Base-by-base conservation (phyloP, 2,113 vertebrate genomes). In the Trogon melanurus region DNA sequence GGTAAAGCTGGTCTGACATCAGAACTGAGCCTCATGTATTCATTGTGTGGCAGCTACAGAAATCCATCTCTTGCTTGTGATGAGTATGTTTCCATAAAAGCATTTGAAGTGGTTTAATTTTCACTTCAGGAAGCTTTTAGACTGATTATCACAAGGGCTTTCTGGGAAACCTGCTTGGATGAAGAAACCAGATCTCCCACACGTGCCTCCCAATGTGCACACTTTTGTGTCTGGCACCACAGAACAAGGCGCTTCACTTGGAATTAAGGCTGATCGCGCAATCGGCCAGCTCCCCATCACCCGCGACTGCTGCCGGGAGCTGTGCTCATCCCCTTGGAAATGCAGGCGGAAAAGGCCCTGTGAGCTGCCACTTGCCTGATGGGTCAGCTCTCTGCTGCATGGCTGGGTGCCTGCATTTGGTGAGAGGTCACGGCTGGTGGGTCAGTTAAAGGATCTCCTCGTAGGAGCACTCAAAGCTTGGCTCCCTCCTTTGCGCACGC, bases 31-130 rank as follows among this genome's bases (percentile, higher is more conserved):
- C 67, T 74, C 56, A 13, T 45, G 18, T 51, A 65, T 92, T 96
- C 94, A 89, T 41, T 91, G 81, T 65, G 60, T 70, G 89, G 78
- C 82, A 95, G 60, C 57, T 85, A 47, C 78, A 94, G 76, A 83
- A 74, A 94, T 54, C 26, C 66, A 80, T 79, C 62, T 62, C 48
- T 84, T 56, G 62, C 65, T 73, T 67, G 41, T 58, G 70, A 83
- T 54, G 88, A 70, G 25, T 32, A 25, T 89, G 73, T 66, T 85
- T 93, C 84, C 27, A 11, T 70, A 91, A 93, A 34, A 82, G 66
- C 84, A 47, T 76, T 85, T 93, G 62, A 78, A 94, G 38, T 27
- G 18, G 50, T 51, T 96, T 93, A 89, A 88, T 96, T 97, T 95
- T 95, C 70, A 82, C 71, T 73, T 95, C 89, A 94, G 91, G 79